A percentile compares a stretch with the other conserved stretches of the same genome.
Conservation (phyloP, 2,888 invertebrate genomes). For the Dysmachus trigonus region DNA sequence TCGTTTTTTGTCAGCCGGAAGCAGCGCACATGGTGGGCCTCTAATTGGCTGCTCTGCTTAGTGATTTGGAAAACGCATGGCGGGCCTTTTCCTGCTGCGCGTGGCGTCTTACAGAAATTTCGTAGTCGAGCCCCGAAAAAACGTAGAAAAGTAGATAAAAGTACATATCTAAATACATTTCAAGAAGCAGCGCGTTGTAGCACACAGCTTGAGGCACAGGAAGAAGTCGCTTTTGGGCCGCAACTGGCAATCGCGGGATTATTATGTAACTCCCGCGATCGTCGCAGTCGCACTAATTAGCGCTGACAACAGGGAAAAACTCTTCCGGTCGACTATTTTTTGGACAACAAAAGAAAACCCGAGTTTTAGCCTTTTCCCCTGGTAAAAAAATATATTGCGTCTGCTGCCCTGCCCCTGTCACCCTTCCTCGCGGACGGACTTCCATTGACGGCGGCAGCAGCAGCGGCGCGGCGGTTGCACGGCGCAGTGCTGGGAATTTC, state of each 20-base stretch:
- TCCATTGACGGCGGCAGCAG: not conserved
- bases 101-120: not conserved
- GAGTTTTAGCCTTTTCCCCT: not conserved
- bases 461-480: not conserved
- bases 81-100: slow-evolving; percentile 24
- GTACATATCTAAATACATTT: not conserved
- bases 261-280: not conserved
- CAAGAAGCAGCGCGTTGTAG: not conserved
- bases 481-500: not conserved
- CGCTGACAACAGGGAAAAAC: not conserved
- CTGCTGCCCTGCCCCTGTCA: not conserved
- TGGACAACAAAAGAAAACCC: not conserved
- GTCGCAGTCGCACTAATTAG: not conserved
- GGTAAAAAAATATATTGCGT: not conserved
- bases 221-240: not conserved
- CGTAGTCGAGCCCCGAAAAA: not conserved
- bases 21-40: not conserved
- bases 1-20: not conserved
- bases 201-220: not conserved
- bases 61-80: slow-evolving; percentile 32
- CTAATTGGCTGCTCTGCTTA: slow-evolving; percentile 20
- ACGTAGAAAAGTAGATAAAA: not conserved
- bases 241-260: not conserved
- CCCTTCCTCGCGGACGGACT: not conserved
- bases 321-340: slow-evolving; percentile 21